These are phyloP conservation scores for Rhopalosiphum nymphaeae DNA, from an alignment of 2,888 invertebrate genomes.

Conservation along the genomic window DNA sequence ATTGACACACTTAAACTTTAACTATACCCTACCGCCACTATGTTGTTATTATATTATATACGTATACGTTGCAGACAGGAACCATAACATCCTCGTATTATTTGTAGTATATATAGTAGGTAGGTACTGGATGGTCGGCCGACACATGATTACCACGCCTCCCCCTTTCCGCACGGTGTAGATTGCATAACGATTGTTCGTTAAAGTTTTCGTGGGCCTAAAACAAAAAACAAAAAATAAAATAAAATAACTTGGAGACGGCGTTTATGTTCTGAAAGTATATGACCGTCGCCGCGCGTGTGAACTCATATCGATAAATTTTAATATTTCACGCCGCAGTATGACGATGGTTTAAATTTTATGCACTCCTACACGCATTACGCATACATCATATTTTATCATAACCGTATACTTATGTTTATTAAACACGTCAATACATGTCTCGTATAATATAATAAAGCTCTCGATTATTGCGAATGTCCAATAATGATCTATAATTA, in stretches of 20 bases:
- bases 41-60: not conserved
- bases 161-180: not conserved
- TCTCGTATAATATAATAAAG: not conserved
- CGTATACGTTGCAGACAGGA: not conserved
- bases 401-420: not conserved
- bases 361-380: not conserved
- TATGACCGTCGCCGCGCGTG: not conserved
- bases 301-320: not conserved
- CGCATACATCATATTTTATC: slow-evolving; percentile 3
- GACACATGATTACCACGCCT: not conserved
- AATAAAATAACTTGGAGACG: too few relatives aligned
- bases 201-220: not conserved
- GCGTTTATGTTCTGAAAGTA: not conserved
- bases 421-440: not conserved
- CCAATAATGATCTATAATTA: not conserved
- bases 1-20: slow-evolving; percentile 28
- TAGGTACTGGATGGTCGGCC: not conserved
- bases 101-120: not conserved
- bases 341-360: not conserved
- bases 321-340: not conserved
- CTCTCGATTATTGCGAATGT: not conserved
- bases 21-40: not conserved
- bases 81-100: not conserved
- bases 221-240: not conserved
- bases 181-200: not conserved